These are phyloP conservation scores for Ooceraea biroi DNA, from an alignment of 1,140 invertebrate genomes.

Conservation along the genomic window DNA sequence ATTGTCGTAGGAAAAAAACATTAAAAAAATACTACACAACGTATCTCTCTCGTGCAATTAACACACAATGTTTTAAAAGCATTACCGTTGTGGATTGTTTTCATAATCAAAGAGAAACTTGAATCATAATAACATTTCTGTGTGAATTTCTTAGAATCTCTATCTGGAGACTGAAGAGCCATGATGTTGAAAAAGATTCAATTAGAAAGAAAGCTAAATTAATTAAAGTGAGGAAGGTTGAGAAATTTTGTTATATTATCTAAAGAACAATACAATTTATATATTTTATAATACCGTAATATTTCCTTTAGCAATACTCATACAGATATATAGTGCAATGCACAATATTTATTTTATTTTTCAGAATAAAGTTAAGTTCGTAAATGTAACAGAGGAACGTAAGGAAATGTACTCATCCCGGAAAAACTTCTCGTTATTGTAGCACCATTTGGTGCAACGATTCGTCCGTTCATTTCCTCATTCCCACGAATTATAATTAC, in stretches of 20 bases:
- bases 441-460: neutral
- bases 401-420: slow-evolving; percentile 14
- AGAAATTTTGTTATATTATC: neutral
- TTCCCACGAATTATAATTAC: slow-evolving; percentile 49
- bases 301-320: neutral
- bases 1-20: neutral
- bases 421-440: slow-evolving; percentile 16
- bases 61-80: neutral
- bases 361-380: neutral
- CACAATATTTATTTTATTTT: neutral
- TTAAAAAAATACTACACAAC: neutral
- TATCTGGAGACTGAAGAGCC: neutral
- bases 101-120: neutral
- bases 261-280: too few species aligned
- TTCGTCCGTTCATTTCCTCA: slow-evolving; percentile 36
- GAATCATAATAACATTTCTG: neutral
- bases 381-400: neutral
- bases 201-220: neutral
- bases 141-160: neutral
- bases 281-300: neutral
- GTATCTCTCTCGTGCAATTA: neutral
- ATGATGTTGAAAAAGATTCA: neutral
- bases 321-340: neutral
- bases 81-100: neutral
- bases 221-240: neutral